Evolutionary conservation across 2,113 vertebrate genomes (phyloP), one percentile per base, ranked within the genome.

Genomic region (Coturnix japonica): DNA sequence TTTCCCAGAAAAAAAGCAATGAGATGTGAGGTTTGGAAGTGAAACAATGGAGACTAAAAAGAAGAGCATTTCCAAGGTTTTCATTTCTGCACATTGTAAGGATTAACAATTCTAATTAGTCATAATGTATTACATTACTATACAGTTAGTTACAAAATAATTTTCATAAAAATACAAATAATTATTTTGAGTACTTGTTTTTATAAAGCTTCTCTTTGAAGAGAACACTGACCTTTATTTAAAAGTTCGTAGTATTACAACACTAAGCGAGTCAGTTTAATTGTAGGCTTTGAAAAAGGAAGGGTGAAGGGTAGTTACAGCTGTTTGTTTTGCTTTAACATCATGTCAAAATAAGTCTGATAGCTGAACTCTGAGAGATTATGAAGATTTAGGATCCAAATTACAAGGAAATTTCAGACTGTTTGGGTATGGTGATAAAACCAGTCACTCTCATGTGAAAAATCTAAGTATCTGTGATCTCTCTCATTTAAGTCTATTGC

Each of bases 211-310:
- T 61, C 43, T 70, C 46, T 87, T 72, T n/a, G n/a, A n/a, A n/a
- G n/a, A n/a, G n/a, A n/a, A 9, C 66, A 44, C 28, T 89, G 69
- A 41, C 30, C 60, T 67, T 83, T 39, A 83, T 64, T 25, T 59
- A 26, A 14, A 71, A 64, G 31, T 65, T 83, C 4, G 14, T 28
- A 33, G 19, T 56, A 43, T 37, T 76, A 11, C 31, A 70, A 28
- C 30, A 8, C 15, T 39, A 51, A 43, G 26, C 17, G 11, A 33
- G 6, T 66, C 0, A 0, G 13, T 74, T 92, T 66, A 15, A n/a
- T 79, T 80, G 15, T 18, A 28, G 13, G 6, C 46, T 92, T 91
- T 56, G 60, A 69, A 91, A 83, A 93, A 73, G 8, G 19, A 64
- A 37, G 17, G 16, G 30, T 61, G 9, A 80, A 5, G 17, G 69